phyloP scores from a whole-genome alignment of 2,797 vertebrate genomes.

The Mormyrops boulengeri region DNA sequence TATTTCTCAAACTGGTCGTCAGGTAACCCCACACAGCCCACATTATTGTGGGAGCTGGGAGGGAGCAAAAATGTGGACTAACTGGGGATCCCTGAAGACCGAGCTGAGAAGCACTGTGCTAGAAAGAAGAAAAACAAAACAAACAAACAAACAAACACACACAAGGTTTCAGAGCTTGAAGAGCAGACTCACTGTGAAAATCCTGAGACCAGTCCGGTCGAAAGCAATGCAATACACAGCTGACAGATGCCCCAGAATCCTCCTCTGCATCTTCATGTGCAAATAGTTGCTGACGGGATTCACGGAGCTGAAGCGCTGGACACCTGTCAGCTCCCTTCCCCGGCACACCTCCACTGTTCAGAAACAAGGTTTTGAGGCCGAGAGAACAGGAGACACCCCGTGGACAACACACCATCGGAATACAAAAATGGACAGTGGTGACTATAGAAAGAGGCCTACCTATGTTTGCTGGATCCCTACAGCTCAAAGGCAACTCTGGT shows the following conservation, averaged over 20 bases:
- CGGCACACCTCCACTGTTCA: slow-evolving; percentile 76
- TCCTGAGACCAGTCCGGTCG: slow-evolving; percentile 91
- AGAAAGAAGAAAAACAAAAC: neutral
- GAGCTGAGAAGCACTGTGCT: neutral
- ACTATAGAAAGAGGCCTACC: slow-evolving; percentile 55
- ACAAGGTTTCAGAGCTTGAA: neutral
- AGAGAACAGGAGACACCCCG: neutral
- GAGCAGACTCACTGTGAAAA: slow-evolving; percentile 86
- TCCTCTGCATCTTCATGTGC: slow-evolving; percentile 85
- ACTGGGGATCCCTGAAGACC: neutral
- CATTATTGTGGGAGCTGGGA: neutral
- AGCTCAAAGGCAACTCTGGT: slow-evolving; percentile 85
- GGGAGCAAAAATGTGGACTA: neutral
- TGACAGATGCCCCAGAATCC: slow-evolving; percentile 95
- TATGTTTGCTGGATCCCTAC: slow-evolving; percentile 68
- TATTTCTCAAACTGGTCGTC: neutral
- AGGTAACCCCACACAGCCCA: neutral
- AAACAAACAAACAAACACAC: neutral
- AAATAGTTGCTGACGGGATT: slow-evolving; percentile 89
- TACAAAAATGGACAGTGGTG: neutral
- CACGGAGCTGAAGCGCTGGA: slow-evolving; percentile 73
- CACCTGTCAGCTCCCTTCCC: slow-evolving; percentile 84
- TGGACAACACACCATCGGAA: neutral
- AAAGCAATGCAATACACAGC: slow-evolving; percentile 98
- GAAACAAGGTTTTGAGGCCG: neutral